phyloP scores from a whole-genome alignment of 2,888 invertebrate species.

The Sminthurides aquaticus region DNA sequence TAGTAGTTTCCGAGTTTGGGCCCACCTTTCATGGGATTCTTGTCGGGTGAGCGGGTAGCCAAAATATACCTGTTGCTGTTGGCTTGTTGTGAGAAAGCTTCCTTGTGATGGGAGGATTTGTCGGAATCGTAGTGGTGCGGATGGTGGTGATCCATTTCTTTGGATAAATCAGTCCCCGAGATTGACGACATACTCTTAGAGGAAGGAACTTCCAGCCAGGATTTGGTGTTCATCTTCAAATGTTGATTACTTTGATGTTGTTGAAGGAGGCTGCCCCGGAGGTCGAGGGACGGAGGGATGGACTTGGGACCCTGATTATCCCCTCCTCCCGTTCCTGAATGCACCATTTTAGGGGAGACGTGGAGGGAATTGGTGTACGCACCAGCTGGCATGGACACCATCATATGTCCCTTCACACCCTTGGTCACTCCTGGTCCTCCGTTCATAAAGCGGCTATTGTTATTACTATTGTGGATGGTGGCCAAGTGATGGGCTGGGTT shows the following conservation, averaged over 20 bases:
- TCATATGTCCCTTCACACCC: conserved; percentile 15
- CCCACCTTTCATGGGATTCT: background rate
- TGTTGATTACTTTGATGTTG: background rate
- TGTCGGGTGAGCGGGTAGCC: background rate
- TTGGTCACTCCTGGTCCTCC: conserved; percentile 26
- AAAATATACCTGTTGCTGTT: background rate
- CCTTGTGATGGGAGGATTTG: background rate
- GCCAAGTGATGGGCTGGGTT: conserved; percentile 20
- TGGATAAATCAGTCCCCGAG: background rate
- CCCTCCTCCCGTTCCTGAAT: background rate
- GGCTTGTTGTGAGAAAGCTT: background rate
- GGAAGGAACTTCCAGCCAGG: conserved; percentile 12
- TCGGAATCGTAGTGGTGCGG: background rate
- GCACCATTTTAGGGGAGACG: background rate
- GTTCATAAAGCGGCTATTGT: conserved; percentile 14
- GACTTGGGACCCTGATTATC: too few relatives aligned
- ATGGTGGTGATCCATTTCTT: background rate
- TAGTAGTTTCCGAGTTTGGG: conserved; percentile 3
- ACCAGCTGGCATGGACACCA: background rate
- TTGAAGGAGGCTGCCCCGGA: background rate
- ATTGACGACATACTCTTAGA: too few relatives aligned
- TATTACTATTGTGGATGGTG: conserved; percentile 22
- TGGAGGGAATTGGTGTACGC: background rate
- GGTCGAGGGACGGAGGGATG: too few relatives aligned
- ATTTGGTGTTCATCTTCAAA: background rate